Evolutionary conservation across 2,888 invertebrate genomes (phyloP).

Genomic region (Carcina quercana): DNA sequence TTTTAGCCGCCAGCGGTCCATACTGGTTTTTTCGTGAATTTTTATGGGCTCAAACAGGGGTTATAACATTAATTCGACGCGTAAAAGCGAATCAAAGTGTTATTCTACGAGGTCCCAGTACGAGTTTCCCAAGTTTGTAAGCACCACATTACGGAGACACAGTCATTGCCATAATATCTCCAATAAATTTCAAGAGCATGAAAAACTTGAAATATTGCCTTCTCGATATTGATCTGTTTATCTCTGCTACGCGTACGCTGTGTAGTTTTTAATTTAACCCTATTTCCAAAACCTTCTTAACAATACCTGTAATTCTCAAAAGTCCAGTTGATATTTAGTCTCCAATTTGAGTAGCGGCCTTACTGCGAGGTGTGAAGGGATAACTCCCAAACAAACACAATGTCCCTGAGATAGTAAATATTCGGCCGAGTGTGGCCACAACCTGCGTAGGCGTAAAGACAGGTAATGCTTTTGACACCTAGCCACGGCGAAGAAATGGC

Average conservation of each 20-base stretch:
- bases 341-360: constrained; percentile 60
- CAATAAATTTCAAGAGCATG: no score
- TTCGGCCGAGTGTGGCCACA: constrained; percentile 34
- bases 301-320: constrained; percentile 40
- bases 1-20: constrained; percentile 62
- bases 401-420: constrained; percentile 57
- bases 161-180: no score
- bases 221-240: no score
- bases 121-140: no score
- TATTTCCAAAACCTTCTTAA: constrained; percentile 20
- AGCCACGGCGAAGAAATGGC: constrained; percentile 45
- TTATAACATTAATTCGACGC: constrained; percentile 49
- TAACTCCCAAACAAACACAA: constrained; percentile 64
- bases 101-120: no score
- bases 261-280: no score
- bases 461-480: constrained; percentile 75
- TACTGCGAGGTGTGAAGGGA: constrained; percentile 62
- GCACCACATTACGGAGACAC: no score
- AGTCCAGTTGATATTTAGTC: constrained; percentile 44
- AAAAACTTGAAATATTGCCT: no score
- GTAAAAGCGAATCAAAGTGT: constrained; percentile 34
- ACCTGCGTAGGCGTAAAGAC: constrained; percentile 57
- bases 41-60: constrained; percentile 54
- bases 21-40: constrained; percentile 70
- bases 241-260: no score